Evolutionary conservation across 2,888 invertebrate genomes (phyloP), one percentile per base, ranked within the genome.

Genomic region (Zaprionus obscuricornis): DNA sequence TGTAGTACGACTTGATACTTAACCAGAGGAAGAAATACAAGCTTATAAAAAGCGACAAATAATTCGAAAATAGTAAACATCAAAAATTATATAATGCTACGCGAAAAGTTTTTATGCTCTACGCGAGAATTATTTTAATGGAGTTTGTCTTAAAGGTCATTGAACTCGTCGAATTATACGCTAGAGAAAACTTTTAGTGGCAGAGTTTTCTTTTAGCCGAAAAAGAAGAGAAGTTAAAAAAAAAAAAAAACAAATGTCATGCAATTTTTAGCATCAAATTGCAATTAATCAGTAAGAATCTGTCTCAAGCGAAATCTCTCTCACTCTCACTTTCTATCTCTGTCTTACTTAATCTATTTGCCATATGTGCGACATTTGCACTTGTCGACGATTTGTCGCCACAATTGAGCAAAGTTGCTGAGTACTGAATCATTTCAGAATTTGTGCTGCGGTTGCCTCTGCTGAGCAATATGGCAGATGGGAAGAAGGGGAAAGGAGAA

Each of bases 181-280:
- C 11, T 45, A 36, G 13, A 36, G 31, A 37, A 27, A 43, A 17
- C 24, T 43, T 64, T n/a, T n/a, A n/a, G n/a, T n/a, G n/a, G n/a
- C n/a, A n/a, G n/a, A n/a, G n/a, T n/a, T n/a, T n/a, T n/a, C n/a
- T n/a, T n/a, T n/a, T n/a, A n/a, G n/a, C n/a, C n/a, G n/a, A n/a
- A n/a, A n/a, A n/a, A n/a, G n/a, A n/a, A n/a, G n/a, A n/a, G n/a
- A n/a, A n/a, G n/a, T n/a, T n/a, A n/a, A n/a, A n/a, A n/a, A n/a
- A n/a, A n/a, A n/a, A n/a, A n/a, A n/a, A n/a, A n/a, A n/a, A n/a
- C 57, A 76, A 74, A 59, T 58, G 56, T 49, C 36, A 16, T 1
- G 70, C 78, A 82, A 78, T 79, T 79, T 77, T 82, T 79, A 82
- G 78, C 78, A 82, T 79, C 73, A 82, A 79, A 79, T 79, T 70